Evolutionary conservation across 1,140 invertebrate species (phyloP), one percentile per base, ranked within the genome.

Genomic region (Eulimnadia texana): DNA sequence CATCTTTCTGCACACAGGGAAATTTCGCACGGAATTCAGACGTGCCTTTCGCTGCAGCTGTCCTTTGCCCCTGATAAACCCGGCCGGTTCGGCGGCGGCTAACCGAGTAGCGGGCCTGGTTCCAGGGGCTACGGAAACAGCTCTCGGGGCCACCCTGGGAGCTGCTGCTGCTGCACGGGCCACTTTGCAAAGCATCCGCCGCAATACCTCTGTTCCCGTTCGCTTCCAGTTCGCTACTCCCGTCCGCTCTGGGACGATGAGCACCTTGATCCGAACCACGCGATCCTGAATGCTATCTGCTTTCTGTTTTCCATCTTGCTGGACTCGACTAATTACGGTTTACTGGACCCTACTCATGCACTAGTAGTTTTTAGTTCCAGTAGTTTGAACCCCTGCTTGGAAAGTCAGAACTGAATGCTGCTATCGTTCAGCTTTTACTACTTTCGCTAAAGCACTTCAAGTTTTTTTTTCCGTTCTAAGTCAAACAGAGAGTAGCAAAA

Each of bases 11-110:
- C n/a, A n/a, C 74, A 22, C 53, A 83, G 81, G 79, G 25, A 82
- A 83, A 73, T 84, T 82, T 69, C 78, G 80, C 1, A 74, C 77
- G 42, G 81, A 82, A 67, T 83, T 84, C 66, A 78, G 73, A 6
- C 75, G 79, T 6, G 76, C 79, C 0, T 82, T 82, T 67, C 74
- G 76, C 60, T 82, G 79, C 64, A 57, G 66, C 42, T 66, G 65
- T 64, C 65, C 57, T 49, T 57, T 23, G 55, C 25, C 16, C 33
- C 6, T 42, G 33, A 6, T 42, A 16, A 42, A 6, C 33, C 33
- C 33, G 33, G 6, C 33, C 33, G 6, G 16, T 16, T 16, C 33
- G 6, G 33, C 33, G 33, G 33, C 33, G 33, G 33, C 33, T 42
- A 42, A 42, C 33, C 6, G 33, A 42, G 33, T 42, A 42, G 33